phyloP scores from a whole-genome alignment of 1,140 invertebrate species.

The Zaprionus lachaisei region DNA sequence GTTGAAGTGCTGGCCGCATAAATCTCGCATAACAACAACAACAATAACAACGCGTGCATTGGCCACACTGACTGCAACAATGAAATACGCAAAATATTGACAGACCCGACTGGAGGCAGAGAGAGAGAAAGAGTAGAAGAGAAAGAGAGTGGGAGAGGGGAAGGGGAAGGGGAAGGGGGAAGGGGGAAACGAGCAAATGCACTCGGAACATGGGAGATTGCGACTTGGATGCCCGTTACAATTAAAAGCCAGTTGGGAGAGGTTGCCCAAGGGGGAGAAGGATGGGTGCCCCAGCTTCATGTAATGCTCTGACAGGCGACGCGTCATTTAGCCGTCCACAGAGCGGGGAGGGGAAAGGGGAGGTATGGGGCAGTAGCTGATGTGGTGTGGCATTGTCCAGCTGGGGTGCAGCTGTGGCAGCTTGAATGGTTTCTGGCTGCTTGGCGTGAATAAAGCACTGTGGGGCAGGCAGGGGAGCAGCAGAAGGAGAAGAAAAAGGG shows the following conservation, averaged over 20 bases:
- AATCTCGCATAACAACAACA: conserved; percentile 57
- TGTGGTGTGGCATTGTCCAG: conserved; percentile 26
- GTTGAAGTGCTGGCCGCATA: conserved; percentile 48
- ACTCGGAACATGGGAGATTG: conserved; percentile 56
- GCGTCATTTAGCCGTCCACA: conserved; percentile 69
- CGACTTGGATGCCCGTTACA: conserved; percentile 67
- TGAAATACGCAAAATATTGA: conserved; percentile 82
- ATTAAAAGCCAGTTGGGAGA: conserved; percentile 55
- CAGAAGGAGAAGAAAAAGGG: not conserved
- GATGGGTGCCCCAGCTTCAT: conserved; percentile 14
- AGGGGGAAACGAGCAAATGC: conserved; percentile 47
- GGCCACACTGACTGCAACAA: conserved; percentile 59
- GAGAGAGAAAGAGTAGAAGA: not conserved
- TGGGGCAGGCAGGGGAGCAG: not conserved
- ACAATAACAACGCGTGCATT: conserved; percentile 45
- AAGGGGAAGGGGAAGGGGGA: no score
- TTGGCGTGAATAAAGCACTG: conserved; percentile 74
- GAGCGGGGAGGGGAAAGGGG: not conserved
- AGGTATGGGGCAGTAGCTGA: not conserved
- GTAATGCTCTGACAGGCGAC: conserved; percentile 75
- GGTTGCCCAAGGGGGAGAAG: not conserved
- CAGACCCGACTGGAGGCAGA: conserved; percentile 35
- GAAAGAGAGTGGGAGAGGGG: conserved; percentile 4
- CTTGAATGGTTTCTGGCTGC: conserved; percentile 62
- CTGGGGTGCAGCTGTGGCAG: conserved; percentile 61